These are phyloP conservation scores for Thunnus thynnus DNA, from an alignment of 2,113 vertebrate genomes.

Conservation along the genomic window DNA sequence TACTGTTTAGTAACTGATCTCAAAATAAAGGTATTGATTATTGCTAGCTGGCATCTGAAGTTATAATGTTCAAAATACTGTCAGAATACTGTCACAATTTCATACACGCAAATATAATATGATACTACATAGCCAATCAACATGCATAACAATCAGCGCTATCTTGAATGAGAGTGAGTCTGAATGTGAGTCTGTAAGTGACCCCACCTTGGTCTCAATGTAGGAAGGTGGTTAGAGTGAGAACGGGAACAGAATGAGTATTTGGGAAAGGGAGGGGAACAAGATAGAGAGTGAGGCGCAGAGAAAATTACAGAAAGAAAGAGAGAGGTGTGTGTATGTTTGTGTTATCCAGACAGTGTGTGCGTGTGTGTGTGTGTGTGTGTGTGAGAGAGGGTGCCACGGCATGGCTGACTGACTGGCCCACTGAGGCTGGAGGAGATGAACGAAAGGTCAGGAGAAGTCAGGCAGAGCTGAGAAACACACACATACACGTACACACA, in stretches of 20 bases:
- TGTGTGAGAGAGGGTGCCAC: conserved; percentile 12
- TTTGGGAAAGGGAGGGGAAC: background rate
- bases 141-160: background rate
- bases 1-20: background rate
- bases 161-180: background rate
- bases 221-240: background rate
- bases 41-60: too few relatives aligned
- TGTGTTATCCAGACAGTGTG: conserved; percentile 5
- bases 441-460: conserved; percentile 69
- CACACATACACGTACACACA: conserved; percentile 17
- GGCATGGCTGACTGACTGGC: conserved; percentile 57
- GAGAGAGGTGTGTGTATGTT: background rate
- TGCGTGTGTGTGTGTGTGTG: background rate
- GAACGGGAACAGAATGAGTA: background rate
- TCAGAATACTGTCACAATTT: background rate
- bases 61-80: background rate
- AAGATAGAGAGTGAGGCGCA: background rate
- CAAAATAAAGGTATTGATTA: too few relatives aligned
- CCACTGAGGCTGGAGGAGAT: conserved; percentile 57
- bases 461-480: conserved; percentile 56
- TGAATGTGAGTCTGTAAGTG: background rate
- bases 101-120: background rate
- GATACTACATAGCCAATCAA: background rate
- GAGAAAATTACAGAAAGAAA: conserved; percentile 20
- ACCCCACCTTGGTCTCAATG: background rate